phyloP scores from a whole-genome alignment of 2,888 invertebrate species.

The Myopa tessellatipennis region DNA sequence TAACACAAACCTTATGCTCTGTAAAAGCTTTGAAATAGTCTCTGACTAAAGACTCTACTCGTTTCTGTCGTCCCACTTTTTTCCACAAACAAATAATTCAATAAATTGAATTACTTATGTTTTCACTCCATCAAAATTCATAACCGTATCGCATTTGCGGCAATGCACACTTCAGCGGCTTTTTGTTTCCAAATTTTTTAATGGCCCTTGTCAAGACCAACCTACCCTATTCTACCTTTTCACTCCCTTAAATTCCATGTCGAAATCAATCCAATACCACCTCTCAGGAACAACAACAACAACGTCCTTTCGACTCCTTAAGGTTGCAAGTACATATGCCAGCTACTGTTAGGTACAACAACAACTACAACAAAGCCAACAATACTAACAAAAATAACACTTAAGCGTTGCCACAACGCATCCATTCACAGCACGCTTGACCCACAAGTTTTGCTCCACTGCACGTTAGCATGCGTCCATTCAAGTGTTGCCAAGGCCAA shows the following conservation, averaged over 20 bases:
- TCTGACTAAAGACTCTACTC: no score
- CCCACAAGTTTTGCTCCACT: not conserved
- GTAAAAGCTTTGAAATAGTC: no score
- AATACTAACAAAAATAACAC: conserved; percentile 31
- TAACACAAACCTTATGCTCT: no score
- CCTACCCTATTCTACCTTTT: not conserved
- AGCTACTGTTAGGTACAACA: not conserved
- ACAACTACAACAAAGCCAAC: not conserved
- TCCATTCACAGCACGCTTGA: conserved; percentile 1
- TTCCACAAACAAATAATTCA: no score
- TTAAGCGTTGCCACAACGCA: conserved; percentile 47
- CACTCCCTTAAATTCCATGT: not conserved
- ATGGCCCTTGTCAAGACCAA: conserved; percentile 37
- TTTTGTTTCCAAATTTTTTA: conserved; percentile 42
- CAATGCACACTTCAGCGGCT: not conserved
- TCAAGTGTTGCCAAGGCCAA: conserved; percentile 19
- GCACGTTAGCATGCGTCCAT: conserved; percentile 9
- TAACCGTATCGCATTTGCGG: not conserved
- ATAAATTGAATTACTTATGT: not conserved
- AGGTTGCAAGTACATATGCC: no score
- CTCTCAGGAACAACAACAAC: not conserved
- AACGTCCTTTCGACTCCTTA: no score
- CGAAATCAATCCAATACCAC: not conserved
- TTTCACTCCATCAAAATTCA: not conserved
- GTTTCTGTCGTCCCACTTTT: not conserved